phyloP scores from a whole-genome alignment of 2,888 invertebrate species.

The Lottia gigantea region DNA sequence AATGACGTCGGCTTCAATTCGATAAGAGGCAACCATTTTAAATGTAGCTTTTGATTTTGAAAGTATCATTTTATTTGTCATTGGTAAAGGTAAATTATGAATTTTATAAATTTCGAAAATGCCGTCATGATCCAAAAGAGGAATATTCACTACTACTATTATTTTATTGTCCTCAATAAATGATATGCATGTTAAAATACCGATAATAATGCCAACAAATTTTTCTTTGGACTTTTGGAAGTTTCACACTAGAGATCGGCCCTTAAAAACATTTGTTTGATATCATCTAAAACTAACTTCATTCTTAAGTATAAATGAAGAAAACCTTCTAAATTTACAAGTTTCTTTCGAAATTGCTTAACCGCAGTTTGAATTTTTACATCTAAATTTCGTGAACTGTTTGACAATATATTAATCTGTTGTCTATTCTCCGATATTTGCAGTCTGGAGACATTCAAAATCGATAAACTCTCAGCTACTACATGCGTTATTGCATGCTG shows the following conservation, averaged over 20 bases:
- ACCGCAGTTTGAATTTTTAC: neutral
- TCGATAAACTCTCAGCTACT: neutral
- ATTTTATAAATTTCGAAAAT: neutral
- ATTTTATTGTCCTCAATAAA: neutral
- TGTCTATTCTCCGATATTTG: constrained; percentile 5
- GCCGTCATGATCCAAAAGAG: neutral
- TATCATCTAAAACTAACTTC: neutral
- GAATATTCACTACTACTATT: neutral
- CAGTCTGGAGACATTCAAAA: constrained; percentile 9
- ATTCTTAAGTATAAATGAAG: neutral
- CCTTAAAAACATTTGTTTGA: constrained; percentile 2
- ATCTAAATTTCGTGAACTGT: neutral
- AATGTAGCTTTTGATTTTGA: neutral
- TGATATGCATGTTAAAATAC: neutral
- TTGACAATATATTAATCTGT: neutral
- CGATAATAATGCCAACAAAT: neutral
- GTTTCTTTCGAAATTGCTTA: neutral
- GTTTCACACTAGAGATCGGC: neutral
- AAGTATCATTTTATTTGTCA: neutral
- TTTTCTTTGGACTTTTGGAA: neutral
- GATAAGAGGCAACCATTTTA: neutral
- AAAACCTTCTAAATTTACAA: neutral
- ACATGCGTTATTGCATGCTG: neutral
- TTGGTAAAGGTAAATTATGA: neutral
- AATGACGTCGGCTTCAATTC: neutral